Percentiles rank a stretch among this genome's conserved stretches.
These are phyloP conservation scores for Falco punctatus DNA, from an alignment of 2,113 vertebrate species.

Conservation along the genomic window DNA sequence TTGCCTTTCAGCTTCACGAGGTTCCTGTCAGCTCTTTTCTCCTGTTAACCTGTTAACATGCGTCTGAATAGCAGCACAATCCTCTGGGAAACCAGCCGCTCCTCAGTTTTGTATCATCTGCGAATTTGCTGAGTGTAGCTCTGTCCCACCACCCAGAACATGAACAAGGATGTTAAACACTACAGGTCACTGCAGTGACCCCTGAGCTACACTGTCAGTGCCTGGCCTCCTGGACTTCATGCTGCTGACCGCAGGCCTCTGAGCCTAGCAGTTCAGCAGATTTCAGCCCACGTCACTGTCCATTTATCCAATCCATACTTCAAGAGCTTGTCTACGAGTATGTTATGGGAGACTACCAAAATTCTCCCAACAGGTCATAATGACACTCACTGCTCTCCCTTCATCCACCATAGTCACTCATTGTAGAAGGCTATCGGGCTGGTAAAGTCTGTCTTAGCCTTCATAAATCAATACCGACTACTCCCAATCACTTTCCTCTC, in stretches of 20 bases:
- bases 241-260: neutral
- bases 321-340: neutral
- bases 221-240: neutral
- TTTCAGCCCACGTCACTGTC: neutral
- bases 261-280: neutral
- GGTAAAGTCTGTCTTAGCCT: neutral
- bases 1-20: neutral
- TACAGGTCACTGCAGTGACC: accelerated
- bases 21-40: neutral
- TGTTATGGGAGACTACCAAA: neutral
- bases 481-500: neutral
- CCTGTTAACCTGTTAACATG: neutral
- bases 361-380: neutral
- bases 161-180: neutral
- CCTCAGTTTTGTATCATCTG: neutral
- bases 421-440: neutral
- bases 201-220: neutral
- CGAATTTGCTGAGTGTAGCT: neutral
- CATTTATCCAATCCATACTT: neutral
- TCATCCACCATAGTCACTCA: neutral
- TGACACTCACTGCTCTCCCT: neutral
- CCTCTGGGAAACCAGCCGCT: neutral
- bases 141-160: neutral
- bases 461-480: neutral
- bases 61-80: neutral